phyloP scores from a whole-genome alignment of 2,888 invertebrate species.

The Eledona agricola region DNA sequence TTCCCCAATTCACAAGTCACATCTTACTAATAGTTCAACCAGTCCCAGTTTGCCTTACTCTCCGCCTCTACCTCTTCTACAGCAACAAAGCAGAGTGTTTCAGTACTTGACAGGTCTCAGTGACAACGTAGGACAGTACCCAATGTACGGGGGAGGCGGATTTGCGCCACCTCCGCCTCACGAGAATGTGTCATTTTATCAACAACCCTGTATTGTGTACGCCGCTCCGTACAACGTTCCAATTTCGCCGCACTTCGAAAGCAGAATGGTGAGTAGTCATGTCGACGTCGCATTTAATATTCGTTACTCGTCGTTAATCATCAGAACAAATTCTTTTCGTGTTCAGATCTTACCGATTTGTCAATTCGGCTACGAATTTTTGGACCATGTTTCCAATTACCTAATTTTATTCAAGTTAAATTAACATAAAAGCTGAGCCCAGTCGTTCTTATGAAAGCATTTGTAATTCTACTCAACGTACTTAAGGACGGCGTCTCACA shows the following conservation, averaged over 20 bases:
- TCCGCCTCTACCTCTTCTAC: conserved; percentile 48
- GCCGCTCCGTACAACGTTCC: conserved; percentile 55
- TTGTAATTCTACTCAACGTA: too few relatives aligned
- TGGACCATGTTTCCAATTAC: too few relatives aligned
- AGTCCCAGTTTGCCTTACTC: conserved; percentile 60
- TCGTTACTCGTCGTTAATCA: too few relatives aligned
- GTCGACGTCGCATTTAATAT: too few relatives aligned
- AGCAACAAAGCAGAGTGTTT: conserved; percentile 39
- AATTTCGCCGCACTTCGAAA: conserved; percentile 55
- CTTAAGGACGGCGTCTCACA: too few relatives aligned
- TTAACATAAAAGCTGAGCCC: too few relatives aligned
- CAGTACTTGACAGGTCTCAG: conserved; percentile 40
- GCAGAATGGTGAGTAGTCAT: conserved; percentile 56
- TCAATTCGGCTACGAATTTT: too few relatives aligned
- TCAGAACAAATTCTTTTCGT: too few relatives aligned
- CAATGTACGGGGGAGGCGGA: conserved; percentile 42
- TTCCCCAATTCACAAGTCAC: conserved; percentile 51
- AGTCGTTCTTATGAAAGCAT: too few relatives aligned
- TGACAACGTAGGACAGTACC: conserved; percentile 40
- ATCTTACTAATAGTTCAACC: conserved; percentile 57
- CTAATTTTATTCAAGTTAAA: too few relatives aligned
- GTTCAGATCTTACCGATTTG: too few relatives aligned
- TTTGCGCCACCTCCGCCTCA: conserved; percentile 22
- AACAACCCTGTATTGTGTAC: conserved; percentile 58
- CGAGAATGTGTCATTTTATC: conserved; percentile 45